phyloP scores from a whole-genome alignment of 2,888 invertebrate species.

The Sphinx pinastri region DNA sequence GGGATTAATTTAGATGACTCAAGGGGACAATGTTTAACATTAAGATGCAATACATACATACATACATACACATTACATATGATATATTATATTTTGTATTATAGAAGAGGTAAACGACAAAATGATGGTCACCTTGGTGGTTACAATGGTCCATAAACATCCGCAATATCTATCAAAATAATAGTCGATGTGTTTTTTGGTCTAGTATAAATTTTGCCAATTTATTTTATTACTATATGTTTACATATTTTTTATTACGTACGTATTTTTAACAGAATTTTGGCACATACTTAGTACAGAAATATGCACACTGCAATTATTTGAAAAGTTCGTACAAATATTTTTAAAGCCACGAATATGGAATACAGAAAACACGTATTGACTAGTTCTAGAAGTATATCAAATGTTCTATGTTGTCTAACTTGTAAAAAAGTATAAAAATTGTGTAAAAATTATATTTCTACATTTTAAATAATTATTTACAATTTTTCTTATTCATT shows the following conservation, averaged over 20 bases:
- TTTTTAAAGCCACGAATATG: slow-evolving; percentile 44
- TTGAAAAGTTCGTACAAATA: slow-evolving; percentile 30
- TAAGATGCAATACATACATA: too few species aligned
- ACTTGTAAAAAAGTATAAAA: slow-evolving; percentile 4
- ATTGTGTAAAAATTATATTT: slow-evolving; percentile 36
- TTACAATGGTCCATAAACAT: too few species aligned
- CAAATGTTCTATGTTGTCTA: slow-evolving; percentile 4
- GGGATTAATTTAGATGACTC: too few species aligned
- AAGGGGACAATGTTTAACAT: too few species aligned
- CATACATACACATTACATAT: too few species aligned
- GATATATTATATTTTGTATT: too few species aligned
- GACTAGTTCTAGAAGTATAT: slow-evolving; percentile 64
- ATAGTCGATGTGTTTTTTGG: too few species aligned
- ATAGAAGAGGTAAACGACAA: too few species aligned
- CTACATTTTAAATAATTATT: slow-evolving; percentile 25
- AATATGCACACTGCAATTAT: slow-evolving; percentile 12
- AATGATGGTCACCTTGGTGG: too few species aligned
- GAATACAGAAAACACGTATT: slow-evolving; percentile 40
- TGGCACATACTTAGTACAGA: slow-evolving; percentile 9
- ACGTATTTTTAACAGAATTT: not conserved
- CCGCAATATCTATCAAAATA: too few species aligned
- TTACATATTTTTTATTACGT: not conserved
- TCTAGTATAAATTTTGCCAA: too few species aligned
- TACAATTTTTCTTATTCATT: slow-evolving; percentile 25
- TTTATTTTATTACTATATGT: not conserved